Conservation (phyloP, 2,113 vertebrate genomes). For the Corythornis madagascariensis region DNA sequence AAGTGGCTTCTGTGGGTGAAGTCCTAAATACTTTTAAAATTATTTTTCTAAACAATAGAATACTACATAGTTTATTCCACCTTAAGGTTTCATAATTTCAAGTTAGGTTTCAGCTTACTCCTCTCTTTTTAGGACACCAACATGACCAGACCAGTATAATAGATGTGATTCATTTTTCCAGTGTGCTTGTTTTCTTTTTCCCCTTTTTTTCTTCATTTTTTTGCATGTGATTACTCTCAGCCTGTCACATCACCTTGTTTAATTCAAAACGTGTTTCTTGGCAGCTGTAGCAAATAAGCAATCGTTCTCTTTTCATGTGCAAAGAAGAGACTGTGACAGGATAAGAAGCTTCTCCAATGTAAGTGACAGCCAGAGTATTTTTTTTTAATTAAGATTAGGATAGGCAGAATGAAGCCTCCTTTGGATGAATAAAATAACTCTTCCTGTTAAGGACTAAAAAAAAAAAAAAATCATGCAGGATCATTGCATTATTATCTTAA, state of each 20-base stretch:
- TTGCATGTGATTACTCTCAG: slow-evolving; percentile 50
- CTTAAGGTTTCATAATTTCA: neutral
- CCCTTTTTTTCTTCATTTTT: neutral
- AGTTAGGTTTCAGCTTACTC: neutral
- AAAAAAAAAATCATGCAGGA: slow-evolving; percentile 14
- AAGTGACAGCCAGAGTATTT: slow-evolving; percentile 64
- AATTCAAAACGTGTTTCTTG: slow-evolving; percentile 62
- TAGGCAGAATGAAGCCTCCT: slow-evolving; percentile 42
- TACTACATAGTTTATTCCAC: neutral
- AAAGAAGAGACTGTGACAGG: slow-evolving; percentile 62
- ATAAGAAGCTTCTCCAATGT: slow-evolving; percentile 58
- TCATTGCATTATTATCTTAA: too few relatives aligned
- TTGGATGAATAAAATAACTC: slow-evolving; percentile 44
- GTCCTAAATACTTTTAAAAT: neutral
- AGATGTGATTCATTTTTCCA: neutral
- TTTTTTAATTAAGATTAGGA: slow-evolving; percentile 60
- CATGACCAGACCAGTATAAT: neutral
- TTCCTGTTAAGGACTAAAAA: slow-evolving; percentile 15
- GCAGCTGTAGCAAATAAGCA: slow-evolving; percentile 66
- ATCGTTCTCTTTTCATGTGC: slow-evolving; percentile 67
- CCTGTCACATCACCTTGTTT: slow-evolving; percentile 48
- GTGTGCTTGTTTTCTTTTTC: neutral
- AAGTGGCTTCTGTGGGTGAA: neutral
- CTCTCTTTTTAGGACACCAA: neutral
- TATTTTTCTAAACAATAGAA: neutral